These are phyloP conservation scores for Celastrina argiolus DNA, from an alignment of 2,888 invertebrate genomes.

Conservation along the genomic window DNA sequence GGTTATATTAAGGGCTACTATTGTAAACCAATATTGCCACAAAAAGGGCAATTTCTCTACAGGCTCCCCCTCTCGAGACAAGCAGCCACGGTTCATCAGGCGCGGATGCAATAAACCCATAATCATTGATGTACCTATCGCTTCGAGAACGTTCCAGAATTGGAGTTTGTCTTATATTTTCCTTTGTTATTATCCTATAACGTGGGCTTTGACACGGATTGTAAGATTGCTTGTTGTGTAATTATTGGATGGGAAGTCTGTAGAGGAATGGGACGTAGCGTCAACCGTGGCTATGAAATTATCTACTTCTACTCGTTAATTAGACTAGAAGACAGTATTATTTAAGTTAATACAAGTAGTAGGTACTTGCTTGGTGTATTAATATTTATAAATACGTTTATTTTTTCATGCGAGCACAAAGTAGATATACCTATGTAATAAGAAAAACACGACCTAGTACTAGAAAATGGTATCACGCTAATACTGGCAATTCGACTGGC, in stretches of 20 bases:
- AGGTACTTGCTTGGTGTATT: too few species aligned
- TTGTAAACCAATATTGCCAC: slow-evolving; percentile 16
- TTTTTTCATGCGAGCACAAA: too few species aligned
- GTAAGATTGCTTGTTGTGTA: not conserved
- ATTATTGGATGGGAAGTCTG: not conserved
- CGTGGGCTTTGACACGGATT: not conserved
- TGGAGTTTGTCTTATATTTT: slow-evolving; percentile 29
- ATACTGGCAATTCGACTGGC: too few species aligned
- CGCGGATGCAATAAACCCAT: slow-evolving; percentile 49
- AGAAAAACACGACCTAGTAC: too few species aligned
- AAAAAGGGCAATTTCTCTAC: slow-evolving; percentile 35
- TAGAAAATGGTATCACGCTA: too few species aligned
- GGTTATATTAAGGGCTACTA: not conserved
- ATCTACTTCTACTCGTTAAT: too few species aligned
- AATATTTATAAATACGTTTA: too few species aligned
- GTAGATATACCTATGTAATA: too few species aligned
- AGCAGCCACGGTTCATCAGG: slow-evolving; percentile 48
- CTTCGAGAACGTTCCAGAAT: slow-evolving; percentile 25
- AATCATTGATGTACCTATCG: slow-evolving; percentile 42
- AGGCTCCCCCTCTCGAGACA: slow-evolving; percentile 46
- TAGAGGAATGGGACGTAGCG: too few species aligned
- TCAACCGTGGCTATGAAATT: not conserved
- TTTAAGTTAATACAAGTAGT: too few species aligned
- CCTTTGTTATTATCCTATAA: slow-evolving; percentile 17
- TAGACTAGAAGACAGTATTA: too few species aligned